Base-by-base conservation (phyloP, 2,113 vertebrate species). In the Brienomyrus longianalis region DNA sequence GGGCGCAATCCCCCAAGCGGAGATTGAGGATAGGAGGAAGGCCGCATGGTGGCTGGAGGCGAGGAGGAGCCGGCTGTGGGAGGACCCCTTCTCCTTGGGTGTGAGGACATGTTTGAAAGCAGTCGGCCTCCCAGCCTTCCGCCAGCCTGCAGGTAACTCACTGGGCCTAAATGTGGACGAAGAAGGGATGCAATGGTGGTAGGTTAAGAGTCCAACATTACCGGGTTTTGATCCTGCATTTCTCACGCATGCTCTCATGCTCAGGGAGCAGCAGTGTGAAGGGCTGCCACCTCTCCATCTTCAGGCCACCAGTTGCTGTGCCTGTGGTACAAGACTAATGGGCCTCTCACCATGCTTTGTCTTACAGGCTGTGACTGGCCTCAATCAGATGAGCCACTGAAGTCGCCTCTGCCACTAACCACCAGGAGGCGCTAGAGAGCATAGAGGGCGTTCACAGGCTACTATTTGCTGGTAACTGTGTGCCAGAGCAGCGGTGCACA, bases 381-480 rank as follows among this genome's bases (percentile, higher is more conserved):
- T 15, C 70, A 77, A 17, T 39, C 31, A 39, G 70, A 31, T 5
- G 11, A 39, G 70, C 70, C 3, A 2, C 10, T 74, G 70, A 39
- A 74, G 31, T 35, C 31, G 27, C 70, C 74, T 21, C 74, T 21
- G 74, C 15, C 74, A 39, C 74, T 7, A 43, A 80, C 74, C 74
- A 80, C 74, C 35, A 77, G 74, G 74, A 35, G 74, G 74, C 35
- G 6, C 2, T 43, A 19, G 19, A 80, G 74, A 43, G 13, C 74
- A 31, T 39, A 77, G 31, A 77, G 35, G 70, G 5, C 7, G 5
- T 80, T 35, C 74, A 8, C 74, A 39, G 35, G 66, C 84, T 66
- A 92, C 91, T 93, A 88, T 89, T 92, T 93, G 92, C 89, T 83
- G 89, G 89, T 89, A 90, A 92, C 92, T 92, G 94, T 91, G 93